Evolutionary conservation across 2,113 vertebrate genomes (phyloP).

Genomic region (Labeo rohita): DNA sequence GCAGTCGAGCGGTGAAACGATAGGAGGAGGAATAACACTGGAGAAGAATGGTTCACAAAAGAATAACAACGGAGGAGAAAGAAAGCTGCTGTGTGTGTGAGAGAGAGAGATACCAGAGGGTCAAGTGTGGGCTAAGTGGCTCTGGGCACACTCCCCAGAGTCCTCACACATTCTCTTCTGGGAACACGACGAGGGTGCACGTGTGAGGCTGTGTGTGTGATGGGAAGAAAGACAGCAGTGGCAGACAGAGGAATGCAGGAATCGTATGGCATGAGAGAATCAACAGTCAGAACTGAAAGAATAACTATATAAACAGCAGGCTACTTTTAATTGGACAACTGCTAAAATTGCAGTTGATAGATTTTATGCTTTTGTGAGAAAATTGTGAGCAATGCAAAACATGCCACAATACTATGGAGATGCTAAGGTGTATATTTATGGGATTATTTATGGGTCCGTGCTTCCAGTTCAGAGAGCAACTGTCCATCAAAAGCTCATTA

Average conservation of each 20-base stretch:
- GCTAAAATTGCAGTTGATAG: neutral
- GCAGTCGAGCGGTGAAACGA: neutral
- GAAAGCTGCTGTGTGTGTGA: slow-evolving; percentile 14
- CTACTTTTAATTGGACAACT: neutral
- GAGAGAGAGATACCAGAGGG: slow-evolving; percentile 59
- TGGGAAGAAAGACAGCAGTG: neutral
- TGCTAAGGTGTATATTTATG: too few species aligned
- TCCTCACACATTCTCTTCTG: slow-evolving; percentile 38
- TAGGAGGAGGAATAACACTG: slow-evolving; percentile 40
- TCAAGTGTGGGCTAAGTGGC: slow-evolving; percentile 50
- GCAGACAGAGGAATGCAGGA: slow-evolving; percentile 8
- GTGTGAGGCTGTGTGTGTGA: neutral
- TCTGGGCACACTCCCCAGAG: slow-evolving; percentile 33
- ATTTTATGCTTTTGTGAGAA: neutral
- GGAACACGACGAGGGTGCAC: neutral
- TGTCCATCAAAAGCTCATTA: too few species aligned
- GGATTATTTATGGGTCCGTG: too few species aligned
- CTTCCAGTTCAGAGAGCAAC: too few species aligned
- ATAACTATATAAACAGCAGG: neutral
- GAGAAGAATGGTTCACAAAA: slow-evolving; percentile 37
- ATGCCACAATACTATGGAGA: too few species aligned
- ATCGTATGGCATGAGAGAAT: slow-evolving; percentile 1
- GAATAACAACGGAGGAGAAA: slow-evolving; percentile 1
- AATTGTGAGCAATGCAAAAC: neutral
- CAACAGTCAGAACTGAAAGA: neutral